A percentile compares a stretch with the other conserved stretches of the same genome.
Conservation (phyloP, 1,140 invertebrate genomes). For the Halictus rubicundus region DNA sequence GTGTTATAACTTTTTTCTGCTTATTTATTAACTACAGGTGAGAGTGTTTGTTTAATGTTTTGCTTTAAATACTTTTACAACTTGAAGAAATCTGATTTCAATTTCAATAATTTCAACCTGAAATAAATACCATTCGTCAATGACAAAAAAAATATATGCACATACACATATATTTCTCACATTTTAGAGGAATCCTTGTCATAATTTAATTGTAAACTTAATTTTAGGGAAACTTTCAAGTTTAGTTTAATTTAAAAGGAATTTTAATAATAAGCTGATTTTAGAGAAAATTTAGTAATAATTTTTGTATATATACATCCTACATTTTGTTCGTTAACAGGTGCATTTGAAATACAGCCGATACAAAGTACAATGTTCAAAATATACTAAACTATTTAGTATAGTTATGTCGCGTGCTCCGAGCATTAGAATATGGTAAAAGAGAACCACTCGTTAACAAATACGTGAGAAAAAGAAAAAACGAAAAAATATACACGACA, state of each 20-base stretch:
- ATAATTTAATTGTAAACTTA: too few relatives aligned
- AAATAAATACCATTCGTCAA: conserved; percentile 39
- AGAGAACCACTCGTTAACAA: background rate
- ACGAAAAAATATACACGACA: background rate
- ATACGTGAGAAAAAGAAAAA: background rate
- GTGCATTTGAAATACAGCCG: too few relatives aligned
- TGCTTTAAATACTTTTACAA: conserved; percentile 65
- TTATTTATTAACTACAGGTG: conserved; percentile 19
- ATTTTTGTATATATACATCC: background rate
- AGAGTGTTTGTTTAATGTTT: conserved; percentile 26
- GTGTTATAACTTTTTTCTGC: conserved; percentile 37
- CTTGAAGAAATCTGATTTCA: conserved; percentile 69
- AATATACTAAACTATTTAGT: background rate
- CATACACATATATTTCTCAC: too few relatives aligned
- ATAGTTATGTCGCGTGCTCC: background rate
- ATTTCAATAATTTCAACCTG: conserved; percentile 75
- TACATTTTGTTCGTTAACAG: background rate
- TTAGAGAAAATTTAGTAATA: too few relatives aligned
- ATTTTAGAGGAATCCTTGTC: too few relatives aligned
- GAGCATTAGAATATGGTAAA: background rate
- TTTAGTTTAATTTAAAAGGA: too few relatives aligned
- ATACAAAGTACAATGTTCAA: background rate
- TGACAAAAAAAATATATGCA: too few relatives aligned
- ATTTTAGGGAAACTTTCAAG: too few relatives aligned
- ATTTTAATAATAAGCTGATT: too few relatives aligned